Base-by-base conservation (phyloP, 35 echinoderm and acorn worm genomes). In the Apostichopus japonicus region DNA sequence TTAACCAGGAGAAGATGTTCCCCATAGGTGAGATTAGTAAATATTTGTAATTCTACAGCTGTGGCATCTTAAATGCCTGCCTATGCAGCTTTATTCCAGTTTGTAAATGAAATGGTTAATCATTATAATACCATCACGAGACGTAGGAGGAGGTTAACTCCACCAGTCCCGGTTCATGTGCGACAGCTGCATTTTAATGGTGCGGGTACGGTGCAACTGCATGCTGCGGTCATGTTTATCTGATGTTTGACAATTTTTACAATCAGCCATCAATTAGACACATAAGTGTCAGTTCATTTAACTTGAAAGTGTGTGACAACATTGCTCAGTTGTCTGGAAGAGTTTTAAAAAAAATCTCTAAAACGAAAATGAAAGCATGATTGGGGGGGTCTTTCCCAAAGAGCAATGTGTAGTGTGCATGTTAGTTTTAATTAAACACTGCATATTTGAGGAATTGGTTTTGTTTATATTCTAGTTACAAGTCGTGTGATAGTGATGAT, bases 1-100 rank as follows among this genome's bases (percentile, higher is more conserved):
- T 58, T 58, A 84, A 24, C 81, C 6, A 15, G 56, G 19, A 23
- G 81, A 58, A 84, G 81, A 84, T 84, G 81, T 84, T 84, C 54
- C 81, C 81, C 81, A 84, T 55, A 84, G 81, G 81, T 84, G 79
- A 84, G 81, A 84, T 84, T 84, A 84, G 81, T 58, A 84, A 84
- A 84, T 84, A 84, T 84, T 84, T 84, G 81, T 84, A 84, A 84
- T 84, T 23, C 81, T 84, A 84, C 81, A 84, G 81, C 81, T 84
- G 81, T 16, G 54, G 81, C 21, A 6, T 23, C 81, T 57, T 84
- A 23, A 55, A n/a, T 84, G 71, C 71, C 71, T 84, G 33, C 22
- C 53, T 57, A 23, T 19, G 23, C 24, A 17, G 6, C 6, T 84
- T 84, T 59, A 84, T 84, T 55, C 54, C 7, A 24, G 13, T 67